A percentile compares a stretch with the other conserved stretches of the same genome.
phyloP scores from a whole-genome alignment of 1,140 invertebrate species.

The Thaumetopoea pityocampa region DNA sequence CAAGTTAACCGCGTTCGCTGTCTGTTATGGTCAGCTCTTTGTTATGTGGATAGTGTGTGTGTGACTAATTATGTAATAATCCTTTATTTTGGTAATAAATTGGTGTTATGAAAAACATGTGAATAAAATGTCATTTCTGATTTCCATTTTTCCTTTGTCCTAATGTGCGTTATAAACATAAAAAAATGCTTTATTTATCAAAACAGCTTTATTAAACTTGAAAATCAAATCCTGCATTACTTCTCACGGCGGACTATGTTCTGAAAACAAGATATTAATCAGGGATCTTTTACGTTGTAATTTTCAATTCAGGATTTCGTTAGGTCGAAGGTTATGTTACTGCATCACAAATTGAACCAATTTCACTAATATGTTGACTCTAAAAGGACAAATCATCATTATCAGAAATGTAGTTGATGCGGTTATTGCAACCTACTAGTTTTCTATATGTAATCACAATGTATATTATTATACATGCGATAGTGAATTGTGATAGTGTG shows the following conservation, averaged over 20 bases:
- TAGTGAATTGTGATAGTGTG: too few species aligned
- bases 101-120: slow-evolving; percentile 73
- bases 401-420: too few species aligned
- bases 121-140: slow-evolving; percentile 74
- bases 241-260: slow-evolving; percentile 47
- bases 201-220: too few species aligned
- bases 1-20: slow-evolving; percentile 20
- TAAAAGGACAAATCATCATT: too few species aligned
- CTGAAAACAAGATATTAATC: slow-evolving; percentile 29
- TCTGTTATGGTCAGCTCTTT: slow-evolving; percentile 49
- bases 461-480: too few species aligned
- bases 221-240: slow-evolving; percentile 20
- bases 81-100: slow-evolving; percentile 74
- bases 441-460: too few species aligned
- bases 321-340: too few species aligned
- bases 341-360: too few species aligned
- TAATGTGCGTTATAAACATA: background rate
- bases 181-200: too few species aligned
- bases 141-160: slow-evolving; percentile 21
- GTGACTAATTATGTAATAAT: slow-evolving; percentile 71
- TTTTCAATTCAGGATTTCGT: slow-evolving; percentile 1
- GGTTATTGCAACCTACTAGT: too few species aligned
- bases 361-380: too few species aligned
- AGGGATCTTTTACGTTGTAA: too few species aligned
- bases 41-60: slow-evolving; percentile 68